These are phyloP conservation scores for Drosophila algonquin DNA, from an alignment of 2,888 invertebrate genomes.

Conservation along the genomic window DNA sequence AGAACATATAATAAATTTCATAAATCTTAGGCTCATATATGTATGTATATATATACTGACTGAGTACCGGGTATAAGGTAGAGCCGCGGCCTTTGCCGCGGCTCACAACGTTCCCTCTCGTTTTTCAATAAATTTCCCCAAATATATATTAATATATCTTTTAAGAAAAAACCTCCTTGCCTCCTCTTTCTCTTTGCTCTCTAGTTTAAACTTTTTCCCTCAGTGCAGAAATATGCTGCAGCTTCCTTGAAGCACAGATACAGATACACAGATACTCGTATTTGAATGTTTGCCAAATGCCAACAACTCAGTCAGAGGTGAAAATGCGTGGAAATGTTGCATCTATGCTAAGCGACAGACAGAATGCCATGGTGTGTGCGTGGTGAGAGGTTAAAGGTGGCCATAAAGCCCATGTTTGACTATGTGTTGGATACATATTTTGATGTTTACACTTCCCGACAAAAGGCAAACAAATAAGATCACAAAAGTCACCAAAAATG, in stretches of 20 bases:
- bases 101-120: too few relatives aligned
- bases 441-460: conserved; percentile 1
- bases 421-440: conserved; percentile 20
- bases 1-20: too few relatives aligned
- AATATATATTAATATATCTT: too few relatives aligned
- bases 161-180: too few relatives aligned
- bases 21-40: too few relatives aligned
- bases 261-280: conserved; percentile 15
- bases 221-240: conserved; percentile 19
- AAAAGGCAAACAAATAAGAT: not conserved
- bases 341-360: not conserved
- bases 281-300: conserved; percentile 41
- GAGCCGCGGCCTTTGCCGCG: too few relatives aligned
- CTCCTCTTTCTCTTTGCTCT: too few relatives aligned
- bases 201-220: too few relatives aligned
- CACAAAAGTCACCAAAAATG: not conserved
- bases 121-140: not conserved
- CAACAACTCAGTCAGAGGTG: conserved; percentile 32
- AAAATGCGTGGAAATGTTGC: conserved; percentile 27
- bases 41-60: too few relatives aligned
- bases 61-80: too few relatives aligned
- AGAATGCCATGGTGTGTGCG: not conserved
- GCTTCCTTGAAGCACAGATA: conserved; percentile 32
- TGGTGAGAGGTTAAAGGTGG: not conserved
- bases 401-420: conserved; percentile 24